phyloP scores from a whole-genome alignment of 1,140 invertebrate genomes.

The Globodera rostochiensis region DNA sequence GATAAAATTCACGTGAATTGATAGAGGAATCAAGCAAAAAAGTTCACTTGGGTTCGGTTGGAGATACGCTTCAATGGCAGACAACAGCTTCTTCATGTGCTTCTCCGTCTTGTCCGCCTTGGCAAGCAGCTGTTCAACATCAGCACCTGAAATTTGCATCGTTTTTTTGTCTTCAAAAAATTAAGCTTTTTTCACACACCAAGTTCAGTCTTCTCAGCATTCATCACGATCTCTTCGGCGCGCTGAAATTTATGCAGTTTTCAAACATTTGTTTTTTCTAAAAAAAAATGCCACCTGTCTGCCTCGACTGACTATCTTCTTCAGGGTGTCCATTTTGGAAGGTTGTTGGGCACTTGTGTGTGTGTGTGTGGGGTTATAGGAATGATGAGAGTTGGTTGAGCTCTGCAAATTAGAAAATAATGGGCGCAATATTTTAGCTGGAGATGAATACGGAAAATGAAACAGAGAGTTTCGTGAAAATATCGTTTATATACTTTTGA shows the following conservation, averaged over 20 bases:
- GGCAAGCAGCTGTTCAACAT: constrained; percentile 84
- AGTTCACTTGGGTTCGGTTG: constrained; percentile 86
- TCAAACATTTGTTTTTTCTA: not conserved
- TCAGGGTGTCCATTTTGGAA: not conserved
- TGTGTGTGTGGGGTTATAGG: too few species aligned
- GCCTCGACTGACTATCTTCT: constrained; percentile 77
- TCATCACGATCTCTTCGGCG: constrained; percentile 87
- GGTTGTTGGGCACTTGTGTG: not conserved
- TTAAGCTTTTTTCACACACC: not conserved
- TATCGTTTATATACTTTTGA: too few species aligned
- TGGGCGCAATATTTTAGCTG: too few species aligned
- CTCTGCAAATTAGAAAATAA: too few species aligned
- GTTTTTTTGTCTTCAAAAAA: not conserved
- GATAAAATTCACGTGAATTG: not conserved
- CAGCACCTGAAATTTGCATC: constrained; percentile 72
- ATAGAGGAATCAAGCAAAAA: not conserved
- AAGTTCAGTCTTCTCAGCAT: constrained; percentile 87
- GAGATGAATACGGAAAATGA: too few species aligned
- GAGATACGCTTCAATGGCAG: constrained; percentile 81
- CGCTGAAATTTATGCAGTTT: constrained; percentile 71
- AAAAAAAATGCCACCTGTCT: constrained; percentile 70
- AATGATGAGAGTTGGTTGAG: too few species aligned
- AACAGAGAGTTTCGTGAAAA: too few species aligned
- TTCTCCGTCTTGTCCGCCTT: constrained; percentile 80
- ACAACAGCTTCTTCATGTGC: constrained; percentile 85